phyloP scores from a whole-genome alignment of 2,888 invertebrate genomes.

The Catocala fraxini region DNA sequence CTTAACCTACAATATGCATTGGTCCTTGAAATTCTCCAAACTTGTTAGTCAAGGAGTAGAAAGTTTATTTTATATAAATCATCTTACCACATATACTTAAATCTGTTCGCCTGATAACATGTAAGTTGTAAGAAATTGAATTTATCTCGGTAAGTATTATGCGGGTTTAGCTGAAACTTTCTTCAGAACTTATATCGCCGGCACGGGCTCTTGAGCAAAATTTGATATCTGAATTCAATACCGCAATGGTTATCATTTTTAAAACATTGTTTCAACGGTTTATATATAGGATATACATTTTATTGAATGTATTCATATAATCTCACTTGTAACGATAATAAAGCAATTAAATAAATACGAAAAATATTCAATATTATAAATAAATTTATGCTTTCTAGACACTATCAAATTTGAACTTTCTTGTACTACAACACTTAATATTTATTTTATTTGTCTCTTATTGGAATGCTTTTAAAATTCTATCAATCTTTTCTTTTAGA shows the following conservation, averaged over 20 bases:
- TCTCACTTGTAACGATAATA: too few relatives aligned
- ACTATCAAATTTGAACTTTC: too few relatives aligned
- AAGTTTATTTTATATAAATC: neutral
- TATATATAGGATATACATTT: too few relatives aligned
- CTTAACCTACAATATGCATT: neutral
- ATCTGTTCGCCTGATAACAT: neutral
- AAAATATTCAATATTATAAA: too few relatives aligned
- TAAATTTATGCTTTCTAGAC: too few relatives aligned
- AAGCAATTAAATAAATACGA: too few relatives aligned
- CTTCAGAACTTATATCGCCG: constrained; percentile 14
- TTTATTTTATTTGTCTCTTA: neutral
- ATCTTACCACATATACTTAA: neutral
- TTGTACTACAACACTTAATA: neutral
- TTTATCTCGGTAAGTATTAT: constrained; percentile 32
- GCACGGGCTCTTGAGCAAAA: constrained; percentile 16
- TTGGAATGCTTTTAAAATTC: constrained; percentile 23
- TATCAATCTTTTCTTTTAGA: neutral
- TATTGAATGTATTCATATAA: too few relatives aligned
- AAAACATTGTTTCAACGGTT: neutral
- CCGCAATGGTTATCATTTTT: constrained; percentile 10
- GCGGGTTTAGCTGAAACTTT: constrained; percentile 34
- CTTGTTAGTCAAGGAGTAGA: neutral
- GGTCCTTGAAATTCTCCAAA: neutral
- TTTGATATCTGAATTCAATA: constrained; percentile 30
- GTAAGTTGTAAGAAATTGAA: constrained; percentile 14